phyloP scores from a whole-genome alignment of 2,797 vertebrate species.

The Aldrovandia affinis region DNA sequence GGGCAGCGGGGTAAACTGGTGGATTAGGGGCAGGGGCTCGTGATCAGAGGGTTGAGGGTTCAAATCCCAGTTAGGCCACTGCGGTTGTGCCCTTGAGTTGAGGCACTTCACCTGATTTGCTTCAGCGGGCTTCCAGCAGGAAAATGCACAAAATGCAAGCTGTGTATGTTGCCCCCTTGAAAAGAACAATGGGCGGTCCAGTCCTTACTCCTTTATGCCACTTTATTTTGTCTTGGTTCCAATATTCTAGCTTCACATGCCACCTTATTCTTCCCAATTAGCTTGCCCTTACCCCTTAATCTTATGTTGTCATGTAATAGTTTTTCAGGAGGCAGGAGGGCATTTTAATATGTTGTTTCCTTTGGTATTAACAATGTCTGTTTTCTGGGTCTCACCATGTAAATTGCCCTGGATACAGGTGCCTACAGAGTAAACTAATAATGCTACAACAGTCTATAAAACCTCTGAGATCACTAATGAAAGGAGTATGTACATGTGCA shows the following conservation, averaged over 20 bases:
- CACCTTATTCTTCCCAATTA: background rate
- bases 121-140: background rate
- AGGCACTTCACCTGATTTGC: no score
- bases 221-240: no score
- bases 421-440: background rate
- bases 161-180: no score
- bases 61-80: background rate
- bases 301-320: background rate
- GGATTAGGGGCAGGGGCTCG: background rate
- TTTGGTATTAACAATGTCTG: background rate
- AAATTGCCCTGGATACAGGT: background rate
- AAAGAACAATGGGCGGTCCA: no score
- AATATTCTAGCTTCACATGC: background rate
- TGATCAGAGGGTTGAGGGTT: background rate
- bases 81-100: background rate
- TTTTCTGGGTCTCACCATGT: background rate
- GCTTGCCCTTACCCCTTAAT: background rate
- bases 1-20: background rate
- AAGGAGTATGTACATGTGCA: conserved; percentile 47
- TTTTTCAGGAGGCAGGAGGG: no score
- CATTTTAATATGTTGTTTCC: no score
- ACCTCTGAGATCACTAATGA: background rate
- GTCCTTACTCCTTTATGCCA: no score
- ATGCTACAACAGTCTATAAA: background rate
- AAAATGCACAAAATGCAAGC: background rate